Base-by-base conservation (phyloP, 37 sponge, comb jelly and placozoan species). In the Halichondria panicea region DNA sequence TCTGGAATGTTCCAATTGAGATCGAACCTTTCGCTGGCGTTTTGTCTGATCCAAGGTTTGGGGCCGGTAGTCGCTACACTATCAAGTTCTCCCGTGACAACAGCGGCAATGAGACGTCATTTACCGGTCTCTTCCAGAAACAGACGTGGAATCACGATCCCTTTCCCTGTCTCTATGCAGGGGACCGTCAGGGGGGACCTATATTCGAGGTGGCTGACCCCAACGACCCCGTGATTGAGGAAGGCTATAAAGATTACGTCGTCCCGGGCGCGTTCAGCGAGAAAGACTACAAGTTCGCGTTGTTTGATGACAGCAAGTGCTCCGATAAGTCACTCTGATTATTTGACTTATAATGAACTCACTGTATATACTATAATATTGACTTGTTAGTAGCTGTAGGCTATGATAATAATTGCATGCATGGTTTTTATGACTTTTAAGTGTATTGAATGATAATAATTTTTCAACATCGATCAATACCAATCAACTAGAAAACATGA, bases 1-100 rank as follows among this genome's bases (percentile, higher is more conserved):
- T 91, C 79, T 91, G 88, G 87, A 91, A 91, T 59, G 53, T 91
- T 21, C 87, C 84, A 13, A 68, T 91, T 15, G 30, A 13, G 25
- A 77, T 85, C 3, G 25, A 33, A 7, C 60, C 45, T 15, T 90
- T 46, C 72, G 62, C 66, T 30, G 68, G 64, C 1, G 38, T 46
- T 34, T n/a, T n/a, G n/a, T n/a, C n/a, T n/a, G n/a, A n/a, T n/a
- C 1, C 37, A 3, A 42, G 38, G 30, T 27, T 32, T 64, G 76
- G 76, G 0, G 35, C 7, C 2, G 24, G 0, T 32, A 38, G 37
- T 30, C 33, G 53, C 3, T 76, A 63, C 48, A 7, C 48, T 46
- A 64, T 76, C 64, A 76, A 63, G 52, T 5, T 64, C 50, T 64
- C 64, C 61, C 13, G 38, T 0, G 19, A 31, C 24, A 19, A 19